Percentiles rank a stretch among this genome's conserved stretches.
These are phyloP conservation scores for Tipula confusa DNA, from an alignment of 2,888 invertebrate genomes.

Conservation along the genomic window DNA sequence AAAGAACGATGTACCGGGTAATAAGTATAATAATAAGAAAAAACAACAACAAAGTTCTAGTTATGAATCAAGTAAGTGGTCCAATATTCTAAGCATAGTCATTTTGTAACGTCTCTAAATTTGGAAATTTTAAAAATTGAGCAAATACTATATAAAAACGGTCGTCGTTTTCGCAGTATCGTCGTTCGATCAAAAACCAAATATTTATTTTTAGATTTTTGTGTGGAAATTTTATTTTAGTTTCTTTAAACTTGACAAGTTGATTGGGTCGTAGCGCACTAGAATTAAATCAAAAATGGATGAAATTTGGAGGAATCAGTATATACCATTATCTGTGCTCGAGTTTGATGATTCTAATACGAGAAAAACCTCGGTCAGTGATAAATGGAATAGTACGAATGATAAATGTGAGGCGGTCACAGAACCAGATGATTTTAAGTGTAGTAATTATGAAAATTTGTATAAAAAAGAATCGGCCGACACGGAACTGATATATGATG, in stretches of 20 bases:
- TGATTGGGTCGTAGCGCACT: not conserved
- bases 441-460: not conserved
- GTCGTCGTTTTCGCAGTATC: not conserved
- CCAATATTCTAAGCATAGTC: not conserved
- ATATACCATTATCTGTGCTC: not conserved
- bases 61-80: not conserved
- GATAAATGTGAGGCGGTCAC: not conserved
- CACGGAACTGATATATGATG: not conserved
- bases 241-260: not conserved
- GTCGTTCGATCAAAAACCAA: not conserved
- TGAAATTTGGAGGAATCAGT: not conserved
- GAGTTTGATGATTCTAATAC: not conserved
- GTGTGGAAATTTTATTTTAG: not conserved
- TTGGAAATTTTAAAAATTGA: too few relatives aligned
- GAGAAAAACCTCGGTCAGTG: not conserved
- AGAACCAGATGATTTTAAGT: not conserved
- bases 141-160: not conserved
- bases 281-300: not conserved
- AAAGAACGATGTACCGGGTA: not conserved
- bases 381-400: not conserved
- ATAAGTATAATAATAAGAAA: not conserved
- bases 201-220: not conserved
- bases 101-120: not conserved
- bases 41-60: not conserved
- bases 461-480: not conserved